These are phyloP conservation scores for Sesamia inferens DNA, from an alignment of 2,888 invertebrate genomes.

Conservation along the genomic window DNA sequence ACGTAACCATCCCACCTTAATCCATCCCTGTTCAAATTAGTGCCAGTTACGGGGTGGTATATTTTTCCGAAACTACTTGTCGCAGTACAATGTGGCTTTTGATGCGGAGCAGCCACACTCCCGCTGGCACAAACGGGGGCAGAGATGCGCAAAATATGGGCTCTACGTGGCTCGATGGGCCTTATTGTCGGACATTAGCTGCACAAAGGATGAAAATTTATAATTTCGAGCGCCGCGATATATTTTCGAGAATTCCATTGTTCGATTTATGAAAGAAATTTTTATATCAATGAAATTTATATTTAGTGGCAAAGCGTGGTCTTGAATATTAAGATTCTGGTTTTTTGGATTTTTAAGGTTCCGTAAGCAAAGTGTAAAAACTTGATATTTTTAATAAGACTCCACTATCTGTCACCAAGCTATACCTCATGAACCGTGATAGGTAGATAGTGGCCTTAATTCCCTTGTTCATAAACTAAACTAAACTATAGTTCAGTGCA, in stretches of 20 bases:
- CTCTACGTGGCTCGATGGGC: slow-evolving; percentile 60
- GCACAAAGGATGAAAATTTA: slow-evolving; percentile 59
- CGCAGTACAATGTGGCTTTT: slow-evolving; percentile 80
- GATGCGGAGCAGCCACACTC: slow-evolving; percentile 71
- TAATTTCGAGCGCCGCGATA: slow-evolving; percentile 40
- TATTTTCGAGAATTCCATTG: slow-evolving; percentile 58
- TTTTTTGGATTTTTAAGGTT: too few relatives aligned
- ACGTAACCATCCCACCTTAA: slow-evolving; percentile 42
- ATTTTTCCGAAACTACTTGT: slow-evolving; percentile 86
- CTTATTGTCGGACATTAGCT: slow-evolving; percentile 66
- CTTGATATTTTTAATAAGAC: too few relatives aligned
- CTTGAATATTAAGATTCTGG: not conserved
- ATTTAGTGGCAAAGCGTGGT: slow-evolving; percentile 8
- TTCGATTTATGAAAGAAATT: slow-evolving; percentile 64
- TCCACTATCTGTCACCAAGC: too few relatives aligned
- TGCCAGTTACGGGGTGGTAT: slow-evolving; percentile 87
- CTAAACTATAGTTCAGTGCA: too few relatives aligned
- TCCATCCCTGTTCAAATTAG: slow-evolving; percentile 84
- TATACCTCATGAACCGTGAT: too few relatives aligned
- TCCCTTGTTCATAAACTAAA: too few relatives aligned
- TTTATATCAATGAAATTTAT: slow-evolving; percentile 64
- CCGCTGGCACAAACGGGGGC: slow-evolving; percentile 75
- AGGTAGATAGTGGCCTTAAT: too few relatives aligned
- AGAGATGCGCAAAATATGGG: slow-evolving; percentile 79
- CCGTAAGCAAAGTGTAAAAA: too few relatives aligned